phyloP scores from a whole-genome alignment of 2,113 vertebrate genomes.

The Alosa alosa region DNA sequence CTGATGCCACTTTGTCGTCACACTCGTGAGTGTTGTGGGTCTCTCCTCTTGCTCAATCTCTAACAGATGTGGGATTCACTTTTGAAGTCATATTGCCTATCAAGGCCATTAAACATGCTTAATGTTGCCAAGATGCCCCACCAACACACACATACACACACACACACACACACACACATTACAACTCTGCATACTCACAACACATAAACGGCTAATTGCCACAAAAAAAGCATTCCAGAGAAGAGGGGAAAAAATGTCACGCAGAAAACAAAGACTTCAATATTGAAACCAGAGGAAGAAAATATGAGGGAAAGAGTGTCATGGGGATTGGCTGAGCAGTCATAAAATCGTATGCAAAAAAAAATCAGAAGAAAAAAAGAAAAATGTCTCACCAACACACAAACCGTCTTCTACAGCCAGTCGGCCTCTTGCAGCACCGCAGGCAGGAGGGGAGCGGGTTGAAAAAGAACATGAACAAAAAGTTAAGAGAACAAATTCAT shows the following conservation, averaged over 20 bases:
- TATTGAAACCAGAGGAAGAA: slow-evolving; percentile 20
- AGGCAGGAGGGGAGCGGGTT: not conserved
- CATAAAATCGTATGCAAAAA: not conserved
- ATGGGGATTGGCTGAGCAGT: not conserved
- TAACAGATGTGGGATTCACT: slow-evolving; percentile 66
- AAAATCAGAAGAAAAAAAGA: not conserved
- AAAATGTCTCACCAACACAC: slow-evolving; percentile 21
- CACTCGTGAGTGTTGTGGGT: slow-evolving; percentile 65
- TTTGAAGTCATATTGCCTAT: slow-evolving; percentile 68
- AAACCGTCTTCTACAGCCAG: slow-evolving; percentile 34
- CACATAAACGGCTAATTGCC: slow-evolving; percentile 54
- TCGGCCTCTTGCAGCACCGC: slow-evolving; percentile 37
- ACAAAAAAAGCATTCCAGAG: slow-evolving; percentile 8
- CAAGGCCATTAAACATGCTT: slow-evolving; percentile 61
- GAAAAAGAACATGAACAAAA: slow-evolving; percentile 13
- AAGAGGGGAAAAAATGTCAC: slow-evolving; percentile 11
- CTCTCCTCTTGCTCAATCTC: slow-evolving; percentile 62
- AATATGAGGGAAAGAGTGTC: not conserved
- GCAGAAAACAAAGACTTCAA: slow-evolving; percentile 36
- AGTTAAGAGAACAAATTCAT: slow-evolving; percentile 26
- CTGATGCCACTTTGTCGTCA: slow-evolving; percentile 62
- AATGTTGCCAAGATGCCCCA: slow-evolving; percentile 65
- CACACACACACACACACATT: slow-evolving; percentile 10
- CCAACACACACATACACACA: slow-evolving; percentile 12
- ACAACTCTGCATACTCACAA: slow-evolving; percentile 22